Base-by-base conservation (phyloP, 2,888 invertebrate species). In the Gnatocerus cornutus region DNA sequence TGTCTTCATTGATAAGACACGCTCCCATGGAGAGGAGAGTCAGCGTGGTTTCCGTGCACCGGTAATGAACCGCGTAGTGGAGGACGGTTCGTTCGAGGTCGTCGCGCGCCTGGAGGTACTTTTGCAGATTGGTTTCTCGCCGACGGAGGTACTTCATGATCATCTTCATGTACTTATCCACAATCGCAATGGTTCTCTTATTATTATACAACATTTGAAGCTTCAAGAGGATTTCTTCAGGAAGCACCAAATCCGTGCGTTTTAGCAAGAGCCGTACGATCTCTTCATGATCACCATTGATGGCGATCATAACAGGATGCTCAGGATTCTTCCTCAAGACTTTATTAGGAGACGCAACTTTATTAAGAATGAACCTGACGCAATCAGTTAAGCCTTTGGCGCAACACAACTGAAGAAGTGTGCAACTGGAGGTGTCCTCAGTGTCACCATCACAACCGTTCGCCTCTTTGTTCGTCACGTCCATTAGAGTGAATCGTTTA, bases 401-500 rank as follows among this genome's bases (percentile, higher is more conserved):
- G 13, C 59, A 59, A 16, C 33, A 30, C 16, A 59, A 5, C 21
- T 59, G 59, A 1, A 59, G 14, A 4, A 33, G 9, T 8, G 59
- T 59, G 13, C 59, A 46, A 46, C 46, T 59, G 7, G 59, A 46
- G n/a, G 16, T 29, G 9, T 10, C 8, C 7, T 59, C 59, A 6
- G 27, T 30, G 3, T 6, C 13, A 2, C 46, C 59, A 21, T 59
- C 59, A 3, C 30, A 8, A 46, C 8, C 6, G 46, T 46, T 46
- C 7, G 13, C 16, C 3, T 46, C 46, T 6, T 46, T 8, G 6
- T 14, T 5, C 3, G 5, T 16, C 7, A 46, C 2, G 16, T 16
- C 46, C 46, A 46, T 13, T 0, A 16, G 16, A 10, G 16, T 4
- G 9, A 46, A 46, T 16, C 9, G 14, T 14, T 14, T 13, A 1